Percentiles rank a stretch among this genome's conserved stretches.
These are phyloP conservation scores for Dipodomys spectabilis DNA, from an alignment of 2,113 vertebrate genomes.

Conservation along the genomic window DNA sequence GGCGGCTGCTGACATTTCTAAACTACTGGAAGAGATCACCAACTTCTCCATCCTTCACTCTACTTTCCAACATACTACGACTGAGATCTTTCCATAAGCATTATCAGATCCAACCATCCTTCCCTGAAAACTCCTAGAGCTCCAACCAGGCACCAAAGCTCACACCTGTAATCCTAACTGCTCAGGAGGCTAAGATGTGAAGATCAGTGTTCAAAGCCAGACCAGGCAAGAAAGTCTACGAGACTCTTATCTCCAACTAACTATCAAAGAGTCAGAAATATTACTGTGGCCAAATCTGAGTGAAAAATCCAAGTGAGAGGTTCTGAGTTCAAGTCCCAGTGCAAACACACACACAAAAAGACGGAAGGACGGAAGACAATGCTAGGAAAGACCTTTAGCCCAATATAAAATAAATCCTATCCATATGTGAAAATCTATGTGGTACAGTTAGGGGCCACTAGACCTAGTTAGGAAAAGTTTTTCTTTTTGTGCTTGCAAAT, in stretches of 20 bases:
- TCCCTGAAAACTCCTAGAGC: not conserved
- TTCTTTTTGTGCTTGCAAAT: not conserved
- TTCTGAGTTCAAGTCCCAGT: no score
- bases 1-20: not conserved
- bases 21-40: not conserved
- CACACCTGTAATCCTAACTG: no score
- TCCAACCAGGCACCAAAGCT: no score
- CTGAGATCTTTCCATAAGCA: not conserved
- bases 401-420: not conserved
- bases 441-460: not conserved
- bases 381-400: not conserved
- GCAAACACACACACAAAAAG: no score
- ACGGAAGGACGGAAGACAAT: no score
- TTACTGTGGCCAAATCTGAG: no score
- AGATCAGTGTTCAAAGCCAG: no score
- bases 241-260: no score
- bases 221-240: no score
- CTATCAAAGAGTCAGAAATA: no score
- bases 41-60: not conserved
- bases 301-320: no score
- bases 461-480: not conserved
- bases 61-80: not conserved
- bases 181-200: no score
- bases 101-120: not conserved
- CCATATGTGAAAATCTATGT: not conserved